Evolutionary conservation across 2,888 invertebrate genomes (phyloP), one percentile per base, ranked within the genome.

Genomic region (Blomia tropicalis): DNA sequence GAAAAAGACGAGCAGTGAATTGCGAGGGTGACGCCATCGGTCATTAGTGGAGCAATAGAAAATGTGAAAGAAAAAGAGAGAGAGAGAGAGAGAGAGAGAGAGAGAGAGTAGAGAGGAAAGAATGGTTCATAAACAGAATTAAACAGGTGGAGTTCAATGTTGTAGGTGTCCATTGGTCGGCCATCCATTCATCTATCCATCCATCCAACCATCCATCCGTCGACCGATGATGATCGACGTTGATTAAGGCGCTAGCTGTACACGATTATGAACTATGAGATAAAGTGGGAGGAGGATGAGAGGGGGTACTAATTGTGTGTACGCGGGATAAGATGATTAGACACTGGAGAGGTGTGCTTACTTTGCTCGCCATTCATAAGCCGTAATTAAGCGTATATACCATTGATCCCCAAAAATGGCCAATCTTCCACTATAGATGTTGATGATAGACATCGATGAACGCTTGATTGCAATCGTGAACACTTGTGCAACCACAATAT

Each of bases 111-210:
- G n/a, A n/a, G n/a, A n/a, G n/a, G n/a, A n/a, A n/a, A n/a, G n/a
- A n/a, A n/a, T n/a, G n/a, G n/a, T n/a, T n/a, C n/a, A n/a, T n/a
- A 41, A n/a, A 47, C 51, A 47, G n/a, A 47, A 47, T 47, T 47
- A 47, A 47, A 19, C 51, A 47, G 51, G 51, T 47, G 51, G 51
- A 47, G 51, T n/a, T 7, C n/a, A 11, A 47, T n/a, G n/a, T n/a
- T 47, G 51, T 47, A 47, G 51, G 51, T 47, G 51, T 47, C n/a
- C n/a, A n/a, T n/a, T 47, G 51, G n/a, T n/a, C n/a, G n/a, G n/a
- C n/a, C n/a, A n/a, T n/a, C n/a, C n/a, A n/a, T n/a, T n/a, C n/a
- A n/a, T n/a, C n/a, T n/a, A n/a, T n/a, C n/a, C n/a, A n/a, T n/a
- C n/a, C n/a, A n/a, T n/a, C n/a, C n/a, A n/a, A n/a, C n/a, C n/a